Conservation (phyloP, 2,113 vertebrate species). For the Podilymbus podiceps region DNA sequence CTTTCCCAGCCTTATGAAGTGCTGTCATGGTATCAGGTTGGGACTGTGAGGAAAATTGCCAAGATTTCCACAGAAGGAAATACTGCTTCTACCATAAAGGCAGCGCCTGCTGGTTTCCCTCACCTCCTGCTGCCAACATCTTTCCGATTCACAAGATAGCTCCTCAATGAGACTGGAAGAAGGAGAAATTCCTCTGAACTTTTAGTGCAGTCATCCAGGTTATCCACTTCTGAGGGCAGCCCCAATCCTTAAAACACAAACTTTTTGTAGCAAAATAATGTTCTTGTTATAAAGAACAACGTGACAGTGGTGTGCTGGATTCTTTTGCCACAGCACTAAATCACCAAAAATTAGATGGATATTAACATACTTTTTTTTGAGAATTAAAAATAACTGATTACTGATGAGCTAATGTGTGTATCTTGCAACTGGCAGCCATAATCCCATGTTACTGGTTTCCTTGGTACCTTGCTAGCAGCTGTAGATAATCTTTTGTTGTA, state of each 20-base stretch:
- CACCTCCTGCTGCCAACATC: not conserved
- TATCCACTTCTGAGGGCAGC: not conserved
- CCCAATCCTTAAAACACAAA: not conserved
- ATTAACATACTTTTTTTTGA: slow-evolving; percentile 67
- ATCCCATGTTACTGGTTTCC: slow-evolving; percentile 60
- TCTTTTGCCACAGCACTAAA: slow-evolving; percentile 55
- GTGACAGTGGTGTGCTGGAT: slow-evolving; percentile 60
- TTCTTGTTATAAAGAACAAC: slow-evolving; percentile 59
- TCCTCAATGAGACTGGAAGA: not conserved
- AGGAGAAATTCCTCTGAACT: not conserved
- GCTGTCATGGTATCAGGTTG: not conserved
- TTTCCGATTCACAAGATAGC: not conserved
- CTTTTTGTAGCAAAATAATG: slow-evolving; percentile 56
- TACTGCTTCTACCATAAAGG: not conserved
- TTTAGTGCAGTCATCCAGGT: not conserved
- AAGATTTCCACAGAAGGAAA: not conserved
- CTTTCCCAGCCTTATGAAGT: not conserved
- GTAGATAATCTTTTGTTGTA: slow-evolving; percentile 72
- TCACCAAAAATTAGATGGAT: slow-evolving; percentile 60
- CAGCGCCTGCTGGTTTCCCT: not conserved
- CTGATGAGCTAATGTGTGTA: slow-evolving; percentile 58
- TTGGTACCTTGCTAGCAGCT: slow-evolving; percentile 75
- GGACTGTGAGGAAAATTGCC: not conserved
- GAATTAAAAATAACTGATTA: slow-evolving; percentile 62
- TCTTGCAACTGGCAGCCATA: slow-evolving; percentile 70